Evolutionary conservation across 1,140 invertebrate species (phyloP), one percentile per base, ranked within the genome.

Genomic region (Megalonaias nervosa): DNA sequence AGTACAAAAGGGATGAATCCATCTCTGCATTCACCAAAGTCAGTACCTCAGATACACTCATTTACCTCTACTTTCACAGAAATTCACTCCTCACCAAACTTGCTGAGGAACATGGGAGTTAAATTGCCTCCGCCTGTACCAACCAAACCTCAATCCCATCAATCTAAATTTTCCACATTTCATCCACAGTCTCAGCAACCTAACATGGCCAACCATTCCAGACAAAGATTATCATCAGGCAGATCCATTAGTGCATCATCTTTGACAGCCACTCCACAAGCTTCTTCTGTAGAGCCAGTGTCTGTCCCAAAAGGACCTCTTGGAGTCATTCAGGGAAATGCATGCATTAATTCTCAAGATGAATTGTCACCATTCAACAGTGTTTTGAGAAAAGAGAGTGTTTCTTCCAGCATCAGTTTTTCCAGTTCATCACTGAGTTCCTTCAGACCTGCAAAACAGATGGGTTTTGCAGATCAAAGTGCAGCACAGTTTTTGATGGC

Each of bases 51-150:
- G 38, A 48, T 48, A 48, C 38, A 48, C 6, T 48, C 38, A 48
- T 48, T 48, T 48, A 48, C 38, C 38, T 48, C 38, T 48, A 9
- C 38, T 48, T 48, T 48, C 38, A 6, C 38, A 11, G 6, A 48
- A 48, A 48, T 48, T 48, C 38, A 48, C 38, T 48, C 38, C 6
- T 48, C 38, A 48, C 38, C 38, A 48, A 48, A 5, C 38, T 11
- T 48, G 38, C 38, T 48, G 38, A 48, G 38, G 4, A 6, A 48
- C 38, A 48, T 48, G 38, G 38, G 38, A 48, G 38, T 48, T 48
- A 48, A 81, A 71, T 48, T 80, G 21, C 83, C 83, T n/a, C 83
- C 83, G 67, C 80, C 79, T 55, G 75, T 83, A 62, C 76, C 80
- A 58, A n/a, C 67, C 16, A 83, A 83, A 73, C 82, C 76, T 58